Percentiles rank a stretch among this genome's conserved stretches.
phyloP scores from a whole-genome alignment of 1,140 invertebrate genomes.

The Lepidostoma basale region DNA sequence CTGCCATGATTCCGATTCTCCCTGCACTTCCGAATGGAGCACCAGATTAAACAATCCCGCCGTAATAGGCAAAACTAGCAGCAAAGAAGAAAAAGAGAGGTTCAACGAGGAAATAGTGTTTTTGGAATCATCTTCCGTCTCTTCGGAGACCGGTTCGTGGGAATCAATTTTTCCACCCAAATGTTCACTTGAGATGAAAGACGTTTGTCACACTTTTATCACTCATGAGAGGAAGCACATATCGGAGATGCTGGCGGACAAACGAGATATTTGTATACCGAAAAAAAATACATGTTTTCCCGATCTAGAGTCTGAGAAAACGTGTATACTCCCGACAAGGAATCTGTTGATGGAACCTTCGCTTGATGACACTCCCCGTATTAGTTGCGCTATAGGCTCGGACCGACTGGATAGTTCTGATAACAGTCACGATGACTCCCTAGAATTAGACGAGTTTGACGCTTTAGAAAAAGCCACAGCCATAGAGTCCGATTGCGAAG shows the following conservation, averaged over 20 bases:
- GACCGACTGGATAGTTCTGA: constrained; percentile 54
- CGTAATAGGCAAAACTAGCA: constrained; percentile 49
- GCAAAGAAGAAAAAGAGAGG: constrained; percentile 73
- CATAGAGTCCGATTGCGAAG: neutral
- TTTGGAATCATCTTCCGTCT: constrained; percentile 64
- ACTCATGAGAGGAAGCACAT: too few relatives aligned
- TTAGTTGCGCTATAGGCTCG: too few relatives aligned
- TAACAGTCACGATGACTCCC: constrained; percentile 53
- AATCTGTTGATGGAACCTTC: too few relatives aligned
- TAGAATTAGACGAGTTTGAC: constrained; percentile 51
- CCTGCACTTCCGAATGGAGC: neutral
- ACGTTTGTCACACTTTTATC: constrained; percentile 50
- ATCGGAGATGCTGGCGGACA: too few relatives aligned
- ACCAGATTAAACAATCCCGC: constrained; percentile 11
- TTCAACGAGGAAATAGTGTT: constrained; percentile 71
- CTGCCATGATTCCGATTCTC: constrained; percentile 11
- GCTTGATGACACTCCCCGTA: too few relatives aligned
- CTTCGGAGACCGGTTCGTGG: constrained; percentile 67
- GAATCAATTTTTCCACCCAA: constrained; percentile 63
- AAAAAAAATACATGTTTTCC: too few relatives aligned
- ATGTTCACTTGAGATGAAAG: constrained; percentile 49
- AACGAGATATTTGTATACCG: too few relatives aligned
- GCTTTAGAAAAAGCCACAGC: constrained; percentile 1
- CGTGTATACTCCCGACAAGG: too few relatives aligned
- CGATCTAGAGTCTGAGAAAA: too few relatives aligned